Evolutionary conservation across 1,140 invertebrate genomes (phyloP).

Genomic region (Lordiphosa collinella): DNA sequence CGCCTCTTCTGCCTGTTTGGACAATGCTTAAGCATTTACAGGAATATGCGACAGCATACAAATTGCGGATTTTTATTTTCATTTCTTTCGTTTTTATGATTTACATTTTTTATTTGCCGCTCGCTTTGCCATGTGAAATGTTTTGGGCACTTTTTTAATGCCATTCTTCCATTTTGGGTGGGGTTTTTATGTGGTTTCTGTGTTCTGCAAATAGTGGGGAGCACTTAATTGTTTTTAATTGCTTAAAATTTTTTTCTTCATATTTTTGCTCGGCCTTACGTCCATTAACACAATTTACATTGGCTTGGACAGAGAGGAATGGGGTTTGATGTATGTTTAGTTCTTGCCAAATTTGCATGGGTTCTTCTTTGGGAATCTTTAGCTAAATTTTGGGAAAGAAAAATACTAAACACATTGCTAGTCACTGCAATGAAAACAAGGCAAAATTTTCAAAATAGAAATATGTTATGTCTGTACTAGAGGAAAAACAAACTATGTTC

Average conservation of each 20-base stretch:
- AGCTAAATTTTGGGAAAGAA: too few species aligned
- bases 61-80: conserved; percentile 75
- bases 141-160: conserved; percentile 61
- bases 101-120: conserved; percentile 64
- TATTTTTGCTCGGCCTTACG: conserved; percentile 11
- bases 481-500: too few species aligned
- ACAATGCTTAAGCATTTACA: conserved; percentile 55
- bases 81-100: conserved; percentile 62
- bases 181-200: conserved; percentile 9
- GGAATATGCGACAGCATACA: conserved; percentile 73
- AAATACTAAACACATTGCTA: too few species aligned
- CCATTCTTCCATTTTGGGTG: conserved; percentile 18
- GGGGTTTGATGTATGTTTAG: too few species aligned
- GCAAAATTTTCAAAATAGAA: too few species aligned
- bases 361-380: too few species aligned
- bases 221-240: conserved; percentile 73
- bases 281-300: conserved; percentile 70
- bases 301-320: conserved; percentile 18
- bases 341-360: too few species aligned
- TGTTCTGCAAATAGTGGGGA: conserved; percentile 57
- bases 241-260: conserved; percentile 28
- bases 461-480: too few species aligned
- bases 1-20: conserved; percentile 14
- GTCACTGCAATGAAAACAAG: too few species aligned
- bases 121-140: conserved; percentile 48